phyloP scores from a whole-genome alignment of 2,113 vertebrate species.

The Nestor notabilis region DNA sequence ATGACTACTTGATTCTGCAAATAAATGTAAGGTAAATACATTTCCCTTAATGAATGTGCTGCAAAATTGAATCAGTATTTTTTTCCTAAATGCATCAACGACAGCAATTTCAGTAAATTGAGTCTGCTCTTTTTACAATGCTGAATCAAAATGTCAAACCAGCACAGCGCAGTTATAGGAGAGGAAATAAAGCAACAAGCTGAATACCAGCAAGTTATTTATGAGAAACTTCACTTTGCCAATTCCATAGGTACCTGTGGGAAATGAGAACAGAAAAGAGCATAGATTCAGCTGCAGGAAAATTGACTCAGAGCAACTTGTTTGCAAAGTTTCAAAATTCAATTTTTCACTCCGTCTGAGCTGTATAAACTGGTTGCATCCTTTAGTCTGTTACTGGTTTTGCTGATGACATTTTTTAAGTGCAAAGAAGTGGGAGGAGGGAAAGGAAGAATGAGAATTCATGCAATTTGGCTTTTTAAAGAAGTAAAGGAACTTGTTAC shows the following conservation, averaged over 20 bases:
- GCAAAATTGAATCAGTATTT: background rate
- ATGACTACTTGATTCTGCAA: background rate
- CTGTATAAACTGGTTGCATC: background rate
- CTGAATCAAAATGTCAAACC: constrained; percentile 35
- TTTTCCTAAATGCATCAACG: background rate
- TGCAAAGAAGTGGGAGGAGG: background rate
- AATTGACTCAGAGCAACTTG: background rate
- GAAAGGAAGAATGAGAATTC: background rate
- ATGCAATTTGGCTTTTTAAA: background rate
- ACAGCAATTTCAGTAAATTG: constrained; percentile 25
- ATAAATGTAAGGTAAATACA: background rate
- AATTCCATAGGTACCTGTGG: background rate
- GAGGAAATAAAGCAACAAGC: constrained; percentile 27
- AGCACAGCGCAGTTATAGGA: constrained; percentile 25
- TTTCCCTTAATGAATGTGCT: background rate
- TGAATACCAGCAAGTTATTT: constrained; percentile 34
- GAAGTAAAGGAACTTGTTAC: background rate
- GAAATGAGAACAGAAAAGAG: background rate
- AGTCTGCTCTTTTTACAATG: background rate
- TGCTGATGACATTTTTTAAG: background rate
- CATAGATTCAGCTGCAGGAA: background rate
- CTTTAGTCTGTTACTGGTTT: background rate
- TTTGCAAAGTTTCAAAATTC: background rate
- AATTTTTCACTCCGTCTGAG: background rate
- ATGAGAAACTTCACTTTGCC: constrained; percentile 4